Evolutionary conservation across 64 coral and sea anemone species (phyloP).

Genomic region (Acropora tenuis): DNA sequence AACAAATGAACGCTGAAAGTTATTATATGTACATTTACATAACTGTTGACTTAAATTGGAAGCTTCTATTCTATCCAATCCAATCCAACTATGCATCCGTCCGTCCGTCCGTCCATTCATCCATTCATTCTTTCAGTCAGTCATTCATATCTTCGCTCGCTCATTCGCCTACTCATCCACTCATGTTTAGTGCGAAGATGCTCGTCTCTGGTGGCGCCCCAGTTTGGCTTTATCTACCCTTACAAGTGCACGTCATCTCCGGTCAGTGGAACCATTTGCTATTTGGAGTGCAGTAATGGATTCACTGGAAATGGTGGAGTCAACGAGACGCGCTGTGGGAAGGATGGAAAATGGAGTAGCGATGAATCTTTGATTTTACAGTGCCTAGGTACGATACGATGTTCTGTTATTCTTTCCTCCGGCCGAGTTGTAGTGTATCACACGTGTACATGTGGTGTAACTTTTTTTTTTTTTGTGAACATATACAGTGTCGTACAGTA

Average conservation of each 20-base stretch:
- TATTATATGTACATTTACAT: constrained; percentile 6
- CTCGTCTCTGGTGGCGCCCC: constrained; percentile 32
- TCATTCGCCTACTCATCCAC: not conserved
- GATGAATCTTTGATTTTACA: constrained; percentile 35
- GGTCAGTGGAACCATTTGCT: constrained; percentile 63
- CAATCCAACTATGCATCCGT: too few relatives aligned
- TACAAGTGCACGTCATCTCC: constrained; percentile 51
- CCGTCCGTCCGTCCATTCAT: not conserved
- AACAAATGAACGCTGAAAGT: not conserved
- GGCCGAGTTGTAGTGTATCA: not conserved
- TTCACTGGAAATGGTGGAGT: constrained; percentile 31
- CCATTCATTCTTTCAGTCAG: not conserved
- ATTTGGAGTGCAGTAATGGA: constrained; percentile 61
- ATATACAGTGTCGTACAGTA: not conserved
- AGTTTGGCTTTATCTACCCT: constrained; percentile 74
- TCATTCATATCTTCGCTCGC: not conserved
- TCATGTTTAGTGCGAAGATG: constrained; percentile 52
- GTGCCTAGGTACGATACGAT: constrained; percentile 34
- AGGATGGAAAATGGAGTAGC: constrained; percentile 50
- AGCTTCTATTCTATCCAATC: not conserved
- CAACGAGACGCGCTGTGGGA: constrained; percentile 36
- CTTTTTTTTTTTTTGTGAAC: not conserved
- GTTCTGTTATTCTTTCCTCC: not conserved
- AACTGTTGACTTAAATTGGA: constrained; percentile 49
- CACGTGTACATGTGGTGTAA: not conserved